Conservation (phyloP, 1,140 invertebrate genomes). For the Diorhabda sublineata region DNA sequence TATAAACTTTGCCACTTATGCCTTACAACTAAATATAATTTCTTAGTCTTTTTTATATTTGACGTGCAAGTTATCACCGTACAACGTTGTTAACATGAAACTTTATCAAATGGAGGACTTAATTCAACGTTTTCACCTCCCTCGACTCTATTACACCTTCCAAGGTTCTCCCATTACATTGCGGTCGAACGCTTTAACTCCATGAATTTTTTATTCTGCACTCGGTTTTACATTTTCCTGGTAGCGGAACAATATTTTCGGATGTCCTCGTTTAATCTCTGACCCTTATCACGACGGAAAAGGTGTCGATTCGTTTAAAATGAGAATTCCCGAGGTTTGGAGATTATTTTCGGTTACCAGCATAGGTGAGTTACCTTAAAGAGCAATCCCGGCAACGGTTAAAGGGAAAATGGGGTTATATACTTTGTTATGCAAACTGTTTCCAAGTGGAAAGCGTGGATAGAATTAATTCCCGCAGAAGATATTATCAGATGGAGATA, state of each 20-base stretch:
- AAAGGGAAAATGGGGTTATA: not conserved
- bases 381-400: not conserved
- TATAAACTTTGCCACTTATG: too few species aligned
- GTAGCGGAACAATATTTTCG: constrained; percentile 2
- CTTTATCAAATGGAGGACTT: constrained; percentile 14
- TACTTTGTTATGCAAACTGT: not conserved
- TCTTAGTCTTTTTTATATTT: not conserved
- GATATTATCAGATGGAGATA: too few species aligned
- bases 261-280: constrained; percentile 2
- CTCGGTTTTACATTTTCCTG: constrained; percentile 6
- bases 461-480: too few species aligned
- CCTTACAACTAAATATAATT: too few species aligned
- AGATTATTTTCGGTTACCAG: not conserved
- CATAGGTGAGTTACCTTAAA: not conserved
- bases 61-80: not conserved
- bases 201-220: constrained; percentile 14
- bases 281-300: not conserved
- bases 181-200: constrained; percentile 9
- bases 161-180: constrained; percentile 9
- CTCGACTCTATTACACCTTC: constrained; percentile 8
- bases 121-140: constrained; percentile 16
- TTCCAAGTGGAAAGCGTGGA: not conserved
- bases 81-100: constrained; percentile 4
- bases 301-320: constrained; percentile 2
- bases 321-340: not conserved